These are phyloP conservation scores for Achlya flavicornis DNA, from an alignment of 2,888 invertebrate genomes.

Conservation along the genomic window DNA sequence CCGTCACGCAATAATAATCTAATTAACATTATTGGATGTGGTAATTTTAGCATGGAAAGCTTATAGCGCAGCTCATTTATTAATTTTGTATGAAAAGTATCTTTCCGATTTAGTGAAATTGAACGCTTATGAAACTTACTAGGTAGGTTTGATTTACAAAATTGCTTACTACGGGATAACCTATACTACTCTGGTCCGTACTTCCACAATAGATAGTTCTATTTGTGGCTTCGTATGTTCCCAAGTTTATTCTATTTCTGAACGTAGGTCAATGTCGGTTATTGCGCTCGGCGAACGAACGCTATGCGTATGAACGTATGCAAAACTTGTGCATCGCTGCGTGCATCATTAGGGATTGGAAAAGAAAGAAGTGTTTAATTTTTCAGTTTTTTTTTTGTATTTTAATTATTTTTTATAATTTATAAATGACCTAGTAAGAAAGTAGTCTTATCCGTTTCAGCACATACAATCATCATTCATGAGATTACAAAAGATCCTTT, in stretches of 20 bases:
- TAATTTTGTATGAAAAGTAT: too few species aligned
- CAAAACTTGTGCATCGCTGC: background rate
- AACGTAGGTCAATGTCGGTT: constrained; percentile 72
- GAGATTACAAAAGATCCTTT: constrained; percentile 85
- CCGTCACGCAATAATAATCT: too few species aligned
- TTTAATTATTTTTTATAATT: constrained; percentile 83
- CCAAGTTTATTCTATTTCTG: constrained; percentile 54
- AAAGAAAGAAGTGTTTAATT: constrained; percentile 67
- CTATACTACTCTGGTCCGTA: background rate
- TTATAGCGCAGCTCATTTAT: too few species aligned
- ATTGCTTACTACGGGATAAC: too few species aligned
- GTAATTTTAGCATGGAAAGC: too few species aligned
- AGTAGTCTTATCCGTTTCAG: constrained; percentile 85
- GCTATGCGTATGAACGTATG: too few species aligned
- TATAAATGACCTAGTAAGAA: constrained; percentile 85
- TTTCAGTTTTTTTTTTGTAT: constrained; percentile 81
- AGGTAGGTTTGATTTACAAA: too few species aligned
- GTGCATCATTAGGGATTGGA: constrained; percentile 19
- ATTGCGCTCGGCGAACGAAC: constrained; percentile 39
- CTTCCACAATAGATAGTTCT: constrained; percentile 17
- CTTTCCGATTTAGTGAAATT: too few species aligned
- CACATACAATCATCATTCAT: constrained; percentile 85
- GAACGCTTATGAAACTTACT: too few species aligned
- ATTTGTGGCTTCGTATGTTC: constrained; percentile 37
- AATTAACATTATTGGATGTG: too few species aligned